phyloP scores from a whole-genome alignment of 1,140 invertebrate species.

The Hermetia illucens region DNA sequence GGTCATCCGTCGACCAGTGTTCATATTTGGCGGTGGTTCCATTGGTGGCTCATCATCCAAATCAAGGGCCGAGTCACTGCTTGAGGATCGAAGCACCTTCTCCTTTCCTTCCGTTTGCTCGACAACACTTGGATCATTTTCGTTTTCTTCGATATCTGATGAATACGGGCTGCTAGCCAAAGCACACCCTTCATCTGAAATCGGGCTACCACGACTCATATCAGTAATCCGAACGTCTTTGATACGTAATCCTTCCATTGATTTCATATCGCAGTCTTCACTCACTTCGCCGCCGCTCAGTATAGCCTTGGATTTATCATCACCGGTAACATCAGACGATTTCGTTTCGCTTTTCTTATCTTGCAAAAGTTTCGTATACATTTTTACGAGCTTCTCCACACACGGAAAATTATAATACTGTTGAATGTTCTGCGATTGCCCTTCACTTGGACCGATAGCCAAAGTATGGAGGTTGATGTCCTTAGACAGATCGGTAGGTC shows the following conservation, averaged over 20 bases:
- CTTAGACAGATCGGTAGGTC: too few species aligned
- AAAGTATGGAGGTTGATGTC: too few species aligned
- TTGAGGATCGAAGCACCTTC: slow-evolving; percentile 25
- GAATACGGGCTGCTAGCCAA: slow-evolving; percentile 22
- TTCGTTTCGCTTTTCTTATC: neutral
- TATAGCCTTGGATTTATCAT: neutral
- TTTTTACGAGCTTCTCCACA: slow-evolving; percentile 3
- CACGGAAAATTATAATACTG: slow-evolving; percentile 1
- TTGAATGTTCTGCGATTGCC: neutral
- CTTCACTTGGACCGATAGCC: too few species aligned
- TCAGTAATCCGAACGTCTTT: neutral
- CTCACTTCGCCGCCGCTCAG: neutral
- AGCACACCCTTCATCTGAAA: slow-evolving; percentile 25
- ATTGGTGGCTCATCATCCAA: slow-evolving; percentile 18
- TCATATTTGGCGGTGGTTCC: slow-evolving; percentile 1
- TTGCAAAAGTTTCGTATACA: slow-evolving; percentile 1
- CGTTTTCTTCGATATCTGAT: slow-evolving; percentile 17
- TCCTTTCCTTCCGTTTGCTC: slow-evolving; percentile 9
- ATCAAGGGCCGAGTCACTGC: slow-evolving; percentile 25
- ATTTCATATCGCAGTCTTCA: neutral
- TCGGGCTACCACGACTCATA: slow-evolving; percentile 9
- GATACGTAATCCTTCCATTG: neutral
- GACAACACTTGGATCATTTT: slow-evolving; percentile 4
- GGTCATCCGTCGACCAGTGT: slow-evolving; percentile 20
- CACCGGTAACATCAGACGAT: neutral